These are phyloP conservation scores for Cybosia mesomella DNA, from an alignment of 2,888 invertebrate genomes.

Conservation along the genomic window DNA sequence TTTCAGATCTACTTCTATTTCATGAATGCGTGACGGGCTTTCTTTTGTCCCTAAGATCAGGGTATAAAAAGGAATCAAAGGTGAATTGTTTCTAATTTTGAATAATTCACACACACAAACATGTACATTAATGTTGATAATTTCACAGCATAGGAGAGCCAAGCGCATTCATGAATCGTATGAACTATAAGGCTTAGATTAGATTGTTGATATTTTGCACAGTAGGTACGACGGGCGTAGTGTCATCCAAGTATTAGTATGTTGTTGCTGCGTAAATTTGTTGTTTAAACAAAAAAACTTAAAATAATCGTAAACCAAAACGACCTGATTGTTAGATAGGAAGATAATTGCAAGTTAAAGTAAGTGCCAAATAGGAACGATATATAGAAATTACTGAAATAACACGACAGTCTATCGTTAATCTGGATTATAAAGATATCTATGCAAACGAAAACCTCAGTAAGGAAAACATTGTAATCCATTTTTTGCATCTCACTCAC, in stretches of 20 bases:
- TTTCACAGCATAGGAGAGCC: slow-evolving; percentile 3
- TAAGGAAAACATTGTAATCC: too few relatives aligned
- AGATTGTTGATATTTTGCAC: slow-evolving; percentile 36
- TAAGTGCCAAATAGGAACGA: too few relatives aligned
- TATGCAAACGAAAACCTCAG: too few relatives aligned
- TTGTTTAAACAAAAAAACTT: background rate
- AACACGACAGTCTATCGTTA: too few relatives aligned
- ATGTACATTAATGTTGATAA: background rate
- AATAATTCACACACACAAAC: background rate
- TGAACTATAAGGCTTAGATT: slow-evolving; percentile 39
- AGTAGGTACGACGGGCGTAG: slow-evolving; percentile 31
- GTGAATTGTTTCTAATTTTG: slow-evolving; percentile 23
- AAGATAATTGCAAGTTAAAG: background rate
- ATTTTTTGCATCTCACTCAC: too few relatives aligned
- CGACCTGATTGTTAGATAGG: background rate
- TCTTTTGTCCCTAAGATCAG: background rate
- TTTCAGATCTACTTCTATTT: slow-evolving; percentile 16
- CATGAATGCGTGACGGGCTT: slow-evolving; percentile 10
- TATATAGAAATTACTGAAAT: too few relatives aligned
- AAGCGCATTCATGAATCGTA: slow-evolving; percentile 14
- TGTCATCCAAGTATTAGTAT: slow-evolving; percentile 26
- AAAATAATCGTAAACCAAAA: background rate
- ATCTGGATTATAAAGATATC: too few relatives aligned
- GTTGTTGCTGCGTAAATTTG: background rate
- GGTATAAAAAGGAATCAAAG: slow-evolving; percentile 10